Conservation (phyloP, 2,888 invertebrate species). For the Lithophane ornitopus region DNA sequence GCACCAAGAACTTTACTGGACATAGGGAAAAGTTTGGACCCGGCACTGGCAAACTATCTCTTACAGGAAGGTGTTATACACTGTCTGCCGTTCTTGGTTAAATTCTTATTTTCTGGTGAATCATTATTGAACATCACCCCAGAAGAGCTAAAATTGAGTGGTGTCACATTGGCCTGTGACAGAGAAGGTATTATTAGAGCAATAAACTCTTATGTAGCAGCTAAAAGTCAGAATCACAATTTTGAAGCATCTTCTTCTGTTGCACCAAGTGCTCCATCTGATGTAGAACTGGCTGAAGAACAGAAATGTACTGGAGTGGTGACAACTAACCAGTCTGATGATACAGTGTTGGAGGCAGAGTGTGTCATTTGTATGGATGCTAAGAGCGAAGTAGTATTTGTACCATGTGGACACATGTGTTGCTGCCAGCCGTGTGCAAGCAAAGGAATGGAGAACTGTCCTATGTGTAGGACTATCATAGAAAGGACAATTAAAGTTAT, state of each 20-base stretch:
- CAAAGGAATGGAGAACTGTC: conserved; percentile 92
- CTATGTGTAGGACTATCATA: conserved; percentile 94
- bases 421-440: conserved; percentile 93
- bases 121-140: conserved; percentile 89
- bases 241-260: conserved; percentile 65
- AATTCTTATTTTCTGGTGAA: conserved; percentile 89
- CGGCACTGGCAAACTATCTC: conserved; percentile 92
- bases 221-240: conserved; percentile 77
- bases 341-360: conserved; percentile 89
- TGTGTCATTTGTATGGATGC: conserved; percentile 96
- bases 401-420: conserved; percentile 97
- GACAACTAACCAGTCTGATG: conserved; percentile 75
- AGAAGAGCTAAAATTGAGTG: conserved; percentile 90
- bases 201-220: conserved; percentile 90
- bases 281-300: conserved; percentile 69
- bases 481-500: conserved; percentile 93
- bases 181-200: conserved; percentile 92
- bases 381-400: conserved; percentile 93
- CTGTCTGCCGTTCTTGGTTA: conserved; percentile 94
- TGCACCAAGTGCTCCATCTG: conserved; percentile 76
- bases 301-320: conserved; percentile 80
- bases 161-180: conserved; percentile 90
- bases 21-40: conserved; percentile 92
- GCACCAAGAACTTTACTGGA: conserved; percentile 92
- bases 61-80: conserved; percentile 94